Percentiles rank a stretch among this genome's conserved stretches.
Conservation (phyloP, 2,797 vertebrate genomes). For the Macropus fuliginosus region DNA sequence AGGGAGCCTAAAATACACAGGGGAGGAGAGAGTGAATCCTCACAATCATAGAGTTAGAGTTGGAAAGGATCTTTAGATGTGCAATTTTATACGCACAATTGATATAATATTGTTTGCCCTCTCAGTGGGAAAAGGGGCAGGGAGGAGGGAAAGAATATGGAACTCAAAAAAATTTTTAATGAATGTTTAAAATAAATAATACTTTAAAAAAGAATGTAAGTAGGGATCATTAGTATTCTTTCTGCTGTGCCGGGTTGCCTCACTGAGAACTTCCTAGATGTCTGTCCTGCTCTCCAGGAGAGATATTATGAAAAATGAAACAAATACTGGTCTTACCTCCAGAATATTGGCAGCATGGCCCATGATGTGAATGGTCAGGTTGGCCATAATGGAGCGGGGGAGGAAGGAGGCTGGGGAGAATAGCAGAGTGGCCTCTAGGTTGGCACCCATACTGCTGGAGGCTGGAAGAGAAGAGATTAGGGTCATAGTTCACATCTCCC, state of each 20-base stretch:
- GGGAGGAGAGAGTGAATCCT: not conserved
- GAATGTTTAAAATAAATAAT: not conserved
- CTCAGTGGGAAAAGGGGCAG: not conserved
- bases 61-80: not conserved
- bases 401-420: slow-evolving; percentile 92
- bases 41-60: not conserved
- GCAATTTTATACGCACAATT: not conserved
- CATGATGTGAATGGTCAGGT: slow-evolving; percentile 88
- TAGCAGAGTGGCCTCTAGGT: slow-evolving; percentile 89
- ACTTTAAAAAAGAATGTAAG: not conserved
- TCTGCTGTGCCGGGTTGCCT: not conserved
- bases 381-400: slow-evolving; percentile 87
- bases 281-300: not conserved
- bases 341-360: slow-evolving; percentile 90
- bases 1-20: not conserved
- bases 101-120: not conserved
- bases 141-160: not conserved
- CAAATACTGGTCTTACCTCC: slow-evolving; percentile 85
- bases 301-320: not conserved
- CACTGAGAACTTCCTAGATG: not conserved
- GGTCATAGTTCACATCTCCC: not conserved
- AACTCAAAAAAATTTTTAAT: not conserved
- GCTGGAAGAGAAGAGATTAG: not conserved
- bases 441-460: slow-evolving; percentile 87
- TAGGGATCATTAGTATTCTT: not conserved